Percentiles rank a stretch among this genome's conserved stretches.
Evolutionary conservation across 2,113 vertebrate genomes (phyloP).

Genomic region (Otocyon megalotis): DNA sequence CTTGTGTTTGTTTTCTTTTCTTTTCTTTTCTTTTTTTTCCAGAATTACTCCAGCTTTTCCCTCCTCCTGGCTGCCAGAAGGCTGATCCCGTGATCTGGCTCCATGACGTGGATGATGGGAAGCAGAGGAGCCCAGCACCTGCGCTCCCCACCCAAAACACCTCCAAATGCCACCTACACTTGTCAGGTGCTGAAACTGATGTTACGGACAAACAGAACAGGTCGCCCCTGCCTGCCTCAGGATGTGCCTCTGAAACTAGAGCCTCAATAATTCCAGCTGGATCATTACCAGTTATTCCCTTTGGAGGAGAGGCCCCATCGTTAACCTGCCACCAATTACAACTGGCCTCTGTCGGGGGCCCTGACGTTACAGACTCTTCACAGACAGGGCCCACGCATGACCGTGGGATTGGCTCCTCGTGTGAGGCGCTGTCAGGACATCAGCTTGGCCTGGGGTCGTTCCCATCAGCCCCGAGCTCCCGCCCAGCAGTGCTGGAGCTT

Average conservation of each 20-base stretch:
- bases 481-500: background rate
- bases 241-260: background rate
- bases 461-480: background rate
- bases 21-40: background rate
- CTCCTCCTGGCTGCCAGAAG: background rate
- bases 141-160: too few relatives aligned
- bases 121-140: background rate
- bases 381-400: background rate
- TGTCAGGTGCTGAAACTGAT: background rate
- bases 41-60: background rate
- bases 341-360: background rate
- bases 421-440: background rate
- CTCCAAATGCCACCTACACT: background rate
- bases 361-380: background rate
- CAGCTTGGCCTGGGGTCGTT: background rate
- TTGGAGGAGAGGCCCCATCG: background rate
- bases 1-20: background rate
- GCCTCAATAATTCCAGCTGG: background rate
- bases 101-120: background rate
- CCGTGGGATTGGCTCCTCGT: too few relatives aligned
- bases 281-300: too few relatives aligned
- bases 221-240: background rate
- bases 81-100: accelerated
- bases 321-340: too few relatives aligned
- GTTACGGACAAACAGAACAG: background rate